Conservation (phyloP, 2,888 invertebrate genomes). For the Dexiosoma caninum region DNA sequence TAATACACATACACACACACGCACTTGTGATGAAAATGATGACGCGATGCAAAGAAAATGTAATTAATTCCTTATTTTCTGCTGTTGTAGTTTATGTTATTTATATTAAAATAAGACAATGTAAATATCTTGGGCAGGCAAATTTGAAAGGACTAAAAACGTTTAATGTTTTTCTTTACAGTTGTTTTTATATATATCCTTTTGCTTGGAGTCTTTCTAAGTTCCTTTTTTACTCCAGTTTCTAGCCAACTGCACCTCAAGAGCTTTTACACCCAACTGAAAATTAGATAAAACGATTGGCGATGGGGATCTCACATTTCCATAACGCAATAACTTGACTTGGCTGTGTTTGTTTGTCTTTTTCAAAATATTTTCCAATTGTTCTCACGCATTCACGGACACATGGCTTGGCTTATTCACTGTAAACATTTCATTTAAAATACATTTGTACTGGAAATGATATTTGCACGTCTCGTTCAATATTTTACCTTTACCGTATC, state of each 20-base stretch:
- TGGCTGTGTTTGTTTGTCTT: not conserved
- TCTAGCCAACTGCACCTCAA: conserved; percentile 47
- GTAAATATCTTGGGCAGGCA: not conserved
- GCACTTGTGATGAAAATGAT: conserved; percentile 30
- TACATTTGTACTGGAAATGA: not conserved
- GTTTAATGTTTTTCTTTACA: not conserved
- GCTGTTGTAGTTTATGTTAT: not conserved
- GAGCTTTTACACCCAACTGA: conserved; percentile 53
- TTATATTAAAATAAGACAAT: not conserved
- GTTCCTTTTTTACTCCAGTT: not conserved
- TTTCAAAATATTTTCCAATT: conserved; percentile 3
- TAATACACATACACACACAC: not conserved
- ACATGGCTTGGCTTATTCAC: no score
- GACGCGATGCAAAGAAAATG: conserved; percentile 43
- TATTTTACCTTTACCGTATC: not conserved
- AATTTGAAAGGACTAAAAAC: not conserved
- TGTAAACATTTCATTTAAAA: no score
- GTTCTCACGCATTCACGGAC: not conserved
- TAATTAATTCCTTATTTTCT: conserved; percentile 10
- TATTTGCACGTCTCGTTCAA: no score
- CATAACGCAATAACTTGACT: conserved; percentile 12
- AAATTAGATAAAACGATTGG: conserved; percentile 9
- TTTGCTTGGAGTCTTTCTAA: no score
- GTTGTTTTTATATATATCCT: not conserved
- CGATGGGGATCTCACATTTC: conserved; percentile 35